Evolutionary conservation across 2,797 vertebrate genomes (phyloP), one percentile per base, ranked within the genome.

Genomic region (Tympanoctomys barrerae): DNA sequence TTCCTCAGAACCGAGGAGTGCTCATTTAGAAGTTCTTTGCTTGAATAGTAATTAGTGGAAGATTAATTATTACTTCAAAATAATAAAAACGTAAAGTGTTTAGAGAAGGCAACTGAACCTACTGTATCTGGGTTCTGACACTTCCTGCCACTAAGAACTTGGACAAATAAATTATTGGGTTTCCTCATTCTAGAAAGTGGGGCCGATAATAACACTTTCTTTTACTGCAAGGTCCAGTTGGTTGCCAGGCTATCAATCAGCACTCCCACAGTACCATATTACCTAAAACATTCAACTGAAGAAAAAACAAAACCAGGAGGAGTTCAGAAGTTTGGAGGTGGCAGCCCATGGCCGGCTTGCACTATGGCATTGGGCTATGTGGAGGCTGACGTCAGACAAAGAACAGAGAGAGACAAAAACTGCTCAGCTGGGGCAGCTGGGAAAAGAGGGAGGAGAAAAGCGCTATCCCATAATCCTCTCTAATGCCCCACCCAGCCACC

Each of bases 51-150:
- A 80, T 89, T 85, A 78, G 54, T 78, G 24, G 66, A 86, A 64
- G 57, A 68, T 83, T 95, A 87, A 88, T 88, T 89, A 70, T 83
- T 52, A 78, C 21, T 54, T 92, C n/a, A 88, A 46, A 95, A 84
- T 90, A 39, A 87, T 36, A 86, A 57, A 91, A 79, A 79, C 31
- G 24, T 42, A 5, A 91, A 80, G 19, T 87, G 28, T 81, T 71
- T 61, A 22, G 21, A 57, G 52, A 85, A 87, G 70, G 3, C 49
- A 61, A 21, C 49, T 61, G 57, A 90, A 87, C 52, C 79, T 46
- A 49, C 42, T 2, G 26, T 77, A 62, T 87, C 31, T 85, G 57
- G 19, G 87, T 83, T 75, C 11, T 19, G 13, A n/a, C 61, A 54
- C 0, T n/a, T 81, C 22, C 14, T 73, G 82, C 81, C 14, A 90